Percentiles rank a stretch among this genome's conserved stretches.
These are phyloP conservation scores for Hippoglossus stenolepis DNA, from an alignment of 2,113 vertebrate species.

Conservation along the genomic window DNA sequence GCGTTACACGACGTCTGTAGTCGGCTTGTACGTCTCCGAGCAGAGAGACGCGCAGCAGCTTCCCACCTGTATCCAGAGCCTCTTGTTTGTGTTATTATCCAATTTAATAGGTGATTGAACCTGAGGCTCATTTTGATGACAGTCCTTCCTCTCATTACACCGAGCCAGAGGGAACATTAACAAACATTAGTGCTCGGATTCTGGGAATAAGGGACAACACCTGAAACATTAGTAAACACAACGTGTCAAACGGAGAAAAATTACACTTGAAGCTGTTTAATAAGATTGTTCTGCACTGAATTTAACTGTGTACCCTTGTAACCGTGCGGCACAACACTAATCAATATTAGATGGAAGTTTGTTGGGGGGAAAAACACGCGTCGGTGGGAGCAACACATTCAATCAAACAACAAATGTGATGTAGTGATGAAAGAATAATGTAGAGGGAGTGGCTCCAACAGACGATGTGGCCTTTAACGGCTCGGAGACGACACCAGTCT, in stretches of 20 bases:
- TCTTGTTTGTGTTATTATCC: constrained; percentile 61
- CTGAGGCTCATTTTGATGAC: constrained; percentile 52
- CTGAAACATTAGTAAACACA: constrained; percentile 58
- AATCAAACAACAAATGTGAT: constrained; percentile 32
- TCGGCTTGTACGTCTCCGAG: constrained; percentile 16
- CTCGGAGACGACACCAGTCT: neutral
- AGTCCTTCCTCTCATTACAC: constrained; percentile 55
- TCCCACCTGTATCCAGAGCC: constrained; percentile 20
- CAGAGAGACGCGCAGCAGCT: constrained; percentile 29
- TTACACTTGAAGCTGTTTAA: constrained; percentile 37
- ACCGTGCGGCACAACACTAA: constrained; percentile 9
- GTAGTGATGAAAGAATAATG: constrained; percentile 34
- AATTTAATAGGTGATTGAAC: constrained; percentile 71
- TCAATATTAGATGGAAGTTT: constrained; percentile 45
- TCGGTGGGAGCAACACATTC: constrained; percentile 25
- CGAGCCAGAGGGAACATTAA: constrained; percentile 52
- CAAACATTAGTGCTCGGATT: constrained; percentile 44
- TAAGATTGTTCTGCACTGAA: constrained; percentile 14
- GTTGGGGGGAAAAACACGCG: constrained; percentile 22
- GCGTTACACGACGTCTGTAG: constrained; percentile 5
- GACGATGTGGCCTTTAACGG: constrained; percentile 7
- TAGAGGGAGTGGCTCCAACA: constrained; percentile 6
- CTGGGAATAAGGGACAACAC: constrained; percentile 43
- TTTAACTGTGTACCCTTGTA: constrained; percentile 10
- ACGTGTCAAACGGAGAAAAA: constrained; percentile 49